Percentiles rank a stretch among this genome's conserved stretches.
Conservation (phyloP, 2,797 vertebrate species). For the Sebastes alutus region DNA sequence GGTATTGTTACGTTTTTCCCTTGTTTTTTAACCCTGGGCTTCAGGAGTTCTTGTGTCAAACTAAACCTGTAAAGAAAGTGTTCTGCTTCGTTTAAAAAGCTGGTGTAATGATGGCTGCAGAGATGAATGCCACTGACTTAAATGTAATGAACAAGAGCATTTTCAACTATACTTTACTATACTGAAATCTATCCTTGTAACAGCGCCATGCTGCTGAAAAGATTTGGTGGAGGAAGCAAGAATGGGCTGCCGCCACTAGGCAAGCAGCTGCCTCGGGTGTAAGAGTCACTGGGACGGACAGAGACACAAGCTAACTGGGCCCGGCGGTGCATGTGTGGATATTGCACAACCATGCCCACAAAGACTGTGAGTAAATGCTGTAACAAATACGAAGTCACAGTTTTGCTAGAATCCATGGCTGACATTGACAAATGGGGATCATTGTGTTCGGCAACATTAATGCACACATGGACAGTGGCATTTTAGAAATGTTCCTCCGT, state of each 20-base stretch:
- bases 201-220: slow-evolving; percentile 5
- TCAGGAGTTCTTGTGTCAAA: not conserved
- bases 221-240: slow-evolving; percentile 14
- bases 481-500: slow-evolving; percentile 35
- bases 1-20: not conserved
- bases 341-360: slow-evolving; percentile 23
- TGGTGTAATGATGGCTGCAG: not conserved
- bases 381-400: slow-evolving; percentile 41
- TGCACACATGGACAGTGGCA: slow-evolving; percentile 39
- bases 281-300: slow-evolving; percentile 30
- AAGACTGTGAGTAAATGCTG: slow-evolving; percentile 21
- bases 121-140: not conserved
- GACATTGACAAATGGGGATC: slow-evolving; percentile 63
- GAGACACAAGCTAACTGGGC: slow-evolving; percentile 15
- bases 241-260: slow-evolving; percentile 37
- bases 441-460: slow-evolving; percentile 41
- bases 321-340: slow-evolving; percentile 13
- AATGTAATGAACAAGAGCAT: slow-evolving; percentile 7
- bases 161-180: slow-evolving; percentile 17
- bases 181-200: slow-evolving; percentile 2
- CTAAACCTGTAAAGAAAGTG: not conserved
- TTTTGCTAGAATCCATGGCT: slow-evolving; percentile 44
- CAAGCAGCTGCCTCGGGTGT: slow-evolving; percentile 31
- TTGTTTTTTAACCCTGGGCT: not conserved
- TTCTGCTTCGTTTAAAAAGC: not conserved